Conservation (phyloP, 2,113 vertebrate species). For the Muntiacus reevesi region DNA sequence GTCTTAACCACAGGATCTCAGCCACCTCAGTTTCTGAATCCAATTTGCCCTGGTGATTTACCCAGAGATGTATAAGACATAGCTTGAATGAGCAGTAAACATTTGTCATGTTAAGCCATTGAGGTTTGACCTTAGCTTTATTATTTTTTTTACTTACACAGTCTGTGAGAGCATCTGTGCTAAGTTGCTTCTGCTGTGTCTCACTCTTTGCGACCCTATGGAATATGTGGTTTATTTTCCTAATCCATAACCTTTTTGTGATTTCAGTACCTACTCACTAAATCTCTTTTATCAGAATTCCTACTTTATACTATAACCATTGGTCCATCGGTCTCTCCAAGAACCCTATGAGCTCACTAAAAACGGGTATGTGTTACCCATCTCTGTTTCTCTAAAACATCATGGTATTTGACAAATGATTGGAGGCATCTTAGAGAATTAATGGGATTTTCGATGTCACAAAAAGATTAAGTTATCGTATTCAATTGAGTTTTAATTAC, state of each 20-base stretch:
- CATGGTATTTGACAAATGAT: not conserved
- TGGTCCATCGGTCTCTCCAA: not conserved
- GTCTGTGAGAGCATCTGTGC: not conserved
- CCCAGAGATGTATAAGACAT: not conserved
- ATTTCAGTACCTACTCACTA: not conserved
- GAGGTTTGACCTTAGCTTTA: not conserved
- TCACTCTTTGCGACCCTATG: rapidly evolving
- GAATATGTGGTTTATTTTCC: not conserved
- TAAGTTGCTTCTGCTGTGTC: not conserved
- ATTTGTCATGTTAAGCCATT: not conserved
- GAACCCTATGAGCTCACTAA: not conserved
- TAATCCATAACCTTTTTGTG: not conserved
- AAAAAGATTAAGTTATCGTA: not conserved
- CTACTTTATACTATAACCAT: not conserved
- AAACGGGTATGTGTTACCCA: not conserved
- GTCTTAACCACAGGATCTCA: not conserved
- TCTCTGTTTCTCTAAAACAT: not conserved
- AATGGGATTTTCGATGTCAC: not conserved
- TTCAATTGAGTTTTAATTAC: not conserved
- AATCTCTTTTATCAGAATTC: not conserved
- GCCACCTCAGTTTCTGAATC: not conserved
- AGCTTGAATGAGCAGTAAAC: not conserved
- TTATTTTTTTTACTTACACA: not conserved
- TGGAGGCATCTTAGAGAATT: not conserved
- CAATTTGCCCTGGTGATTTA: not conserved